Conservation (phyloP, 2,888 invertebrate genomes). For the Dione vanillae region DNA sequence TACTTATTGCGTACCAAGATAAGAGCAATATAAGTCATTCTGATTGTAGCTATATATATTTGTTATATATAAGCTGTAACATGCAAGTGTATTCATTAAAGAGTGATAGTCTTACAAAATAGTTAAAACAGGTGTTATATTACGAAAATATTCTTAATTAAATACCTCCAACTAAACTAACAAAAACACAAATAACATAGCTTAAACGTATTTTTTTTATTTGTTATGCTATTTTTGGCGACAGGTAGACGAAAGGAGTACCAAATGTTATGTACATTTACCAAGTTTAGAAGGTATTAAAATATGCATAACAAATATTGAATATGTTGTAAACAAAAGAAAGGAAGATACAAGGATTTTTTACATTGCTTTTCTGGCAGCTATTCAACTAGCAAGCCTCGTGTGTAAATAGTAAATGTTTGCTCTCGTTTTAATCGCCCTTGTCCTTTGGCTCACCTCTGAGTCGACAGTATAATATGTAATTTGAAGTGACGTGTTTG, state of each 20-base stretch:
- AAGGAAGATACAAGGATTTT: constrained; percentile 8
- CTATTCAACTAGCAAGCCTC: constrained; percentile 18
- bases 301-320: neutral
- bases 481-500: neutral
- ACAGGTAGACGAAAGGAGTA: too few relatives aligned
- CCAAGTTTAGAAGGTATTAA: too few relatives aligned
- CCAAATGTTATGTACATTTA: neutral
- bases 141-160: neutral
- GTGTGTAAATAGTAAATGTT: constrained; percentile 26
- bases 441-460: constrained; percentile 30
- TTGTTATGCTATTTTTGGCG: too few relatives aligned
- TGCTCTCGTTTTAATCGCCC: constrained; percentile 25
- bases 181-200: neutral
- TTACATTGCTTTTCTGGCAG: constrained; percentile 24
- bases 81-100: too few relatives aligned
- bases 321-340: neutral
- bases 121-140: too few relatives aligned
- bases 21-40: neutral
- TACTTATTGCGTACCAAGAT: neutral
- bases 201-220: too few relatives aligned
- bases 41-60: neutral
- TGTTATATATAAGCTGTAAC: too few relatives aligned
- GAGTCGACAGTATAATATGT: neutral
- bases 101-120: too few relatives aligned
- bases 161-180: too few relatives aligned